Percentiles rank a stretch among this genome's conserved stretches.
Evolutionary conservation across 2,113 vertebrate genomes (phyloP).

Genomic region (Neogobius melanostomus): DNA sequence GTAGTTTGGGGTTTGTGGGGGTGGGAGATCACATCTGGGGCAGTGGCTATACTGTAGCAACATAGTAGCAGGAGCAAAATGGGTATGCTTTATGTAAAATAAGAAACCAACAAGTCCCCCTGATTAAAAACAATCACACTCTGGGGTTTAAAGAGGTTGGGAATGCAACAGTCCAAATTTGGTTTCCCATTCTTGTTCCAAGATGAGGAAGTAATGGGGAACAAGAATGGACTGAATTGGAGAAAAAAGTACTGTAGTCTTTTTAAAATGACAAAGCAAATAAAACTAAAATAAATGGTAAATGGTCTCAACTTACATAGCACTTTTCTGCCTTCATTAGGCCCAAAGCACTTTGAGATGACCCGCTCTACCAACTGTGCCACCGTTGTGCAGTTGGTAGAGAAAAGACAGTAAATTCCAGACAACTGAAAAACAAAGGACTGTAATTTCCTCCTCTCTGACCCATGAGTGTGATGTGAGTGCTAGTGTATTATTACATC

Average conservation of each 20-base stretch:
- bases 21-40: conserved; percentile 63
- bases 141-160: conserved; percentile 31
- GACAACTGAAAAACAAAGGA: conserved; percentile 8
- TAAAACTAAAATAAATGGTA: background rate
- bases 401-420: background rate
- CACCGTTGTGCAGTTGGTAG: background rate
- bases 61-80: conserved; percentile 40
- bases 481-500: background rate
- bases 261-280: background rate
- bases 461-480: conserved; percentile 9
- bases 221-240: background rate
- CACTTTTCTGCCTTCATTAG: too few species aligned
- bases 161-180: conserved; percentile 12
- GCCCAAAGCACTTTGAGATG: too few species aligned
- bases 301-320: too few species aligned
- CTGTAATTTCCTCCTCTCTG: background rate
- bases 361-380: too few species aligned
- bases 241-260: background rate
- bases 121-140: conserved; percentile 52
- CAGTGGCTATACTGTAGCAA: conserved; percentile 38
- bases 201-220: conserved; percentile 9
- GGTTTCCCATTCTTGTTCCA: conserved; percentile 38
- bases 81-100: conserved; percentile 37
- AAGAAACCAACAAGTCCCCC: conserved; percentile 20
- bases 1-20: conserved; percentile 73